Evolutionary conservation across 2,113 vertebrate genomes (phyloP).

Genomic region (Serinus canaria): DNA sequence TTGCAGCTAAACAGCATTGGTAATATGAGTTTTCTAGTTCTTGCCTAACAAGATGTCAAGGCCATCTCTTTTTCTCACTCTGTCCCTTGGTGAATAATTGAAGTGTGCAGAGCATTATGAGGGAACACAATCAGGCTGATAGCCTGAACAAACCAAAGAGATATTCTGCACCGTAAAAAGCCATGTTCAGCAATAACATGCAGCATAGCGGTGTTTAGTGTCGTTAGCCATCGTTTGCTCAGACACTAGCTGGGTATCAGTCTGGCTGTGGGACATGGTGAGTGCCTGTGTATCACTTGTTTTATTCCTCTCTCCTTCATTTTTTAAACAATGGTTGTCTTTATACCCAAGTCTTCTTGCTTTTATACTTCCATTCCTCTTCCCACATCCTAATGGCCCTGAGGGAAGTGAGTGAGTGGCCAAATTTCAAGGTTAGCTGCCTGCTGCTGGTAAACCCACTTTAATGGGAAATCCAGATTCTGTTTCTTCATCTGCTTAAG

Average conservation of each 20-base stretch:
- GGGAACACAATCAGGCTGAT: not conserved
- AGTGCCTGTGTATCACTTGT: not conserved
- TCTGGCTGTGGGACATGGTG: not conserved
- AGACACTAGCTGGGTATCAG: not conserved
- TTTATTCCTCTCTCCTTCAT: not conserved
- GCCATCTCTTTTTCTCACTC: not conserved
- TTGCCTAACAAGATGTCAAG: not conserved
- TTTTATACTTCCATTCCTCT: not conserved
- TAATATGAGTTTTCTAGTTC: not conserved
- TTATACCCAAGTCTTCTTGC: not conserved
- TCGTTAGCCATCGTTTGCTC: not conserved
- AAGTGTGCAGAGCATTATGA: not conserved
- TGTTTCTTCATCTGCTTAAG: not conserved
- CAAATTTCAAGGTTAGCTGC: not conserved
- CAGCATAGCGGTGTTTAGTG: not conserved
- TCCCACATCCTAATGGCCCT: not conserved
- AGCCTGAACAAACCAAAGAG: not conserved
- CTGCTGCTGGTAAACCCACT: not conserved
- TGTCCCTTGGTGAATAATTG: not conserved
- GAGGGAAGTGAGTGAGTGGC: rapidly evolving
- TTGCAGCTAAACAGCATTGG: not conserved
- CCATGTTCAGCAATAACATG: not conserved
- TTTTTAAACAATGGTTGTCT: not conserved
- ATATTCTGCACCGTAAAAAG: not conserved
- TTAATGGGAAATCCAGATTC: not conserved